Conservation (phyloP, 2,888 invertebrate genomes). For the Neuroscelio doddi region DNA sequence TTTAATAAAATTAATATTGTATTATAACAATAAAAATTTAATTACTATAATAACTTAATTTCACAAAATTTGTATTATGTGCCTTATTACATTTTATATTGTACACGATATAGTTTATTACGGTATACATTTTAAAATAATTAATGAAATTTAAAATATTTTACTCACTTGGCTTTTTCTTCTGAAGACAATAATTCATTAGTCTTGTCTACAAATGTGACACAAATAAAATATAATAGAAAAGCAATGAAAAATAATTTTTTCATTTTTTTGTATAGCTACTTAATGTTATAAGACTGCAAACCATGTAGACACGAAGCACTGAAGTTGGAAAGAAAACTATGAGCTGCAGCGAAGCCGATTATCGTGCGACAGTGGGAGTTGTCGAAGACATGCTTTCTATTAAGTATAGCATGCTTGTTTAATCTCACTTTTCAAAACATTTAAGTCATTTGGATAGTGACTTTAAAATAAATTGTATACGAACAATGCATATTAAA, state of each 20-base stretch:
- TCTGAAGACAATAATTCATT: no score
- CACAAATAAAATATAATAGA: background rate
- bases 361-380: conserved; percentile 27
- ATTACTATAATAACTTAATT: no score
- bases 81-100: no score
- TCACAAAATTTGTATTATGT: no score
- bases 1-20: no score
- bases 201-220: background rate
- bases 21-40: no score
- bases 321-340: conserved; percentile 33
- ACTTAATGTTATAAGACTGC: background rate
- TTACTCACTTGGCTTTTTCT: no score
- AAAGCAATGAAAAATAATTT: background rate
- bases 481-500: no score
- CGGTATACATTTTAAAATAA: no score
- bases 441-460: conserved; percentile 1
- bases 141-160: no score
- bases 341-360: conserved; percentile 27
- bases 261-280: background rate
- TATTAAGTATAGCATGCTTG: conserved; percentile 12
- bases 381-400: conserved; percentile 27
- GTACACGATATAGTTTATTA: no score
- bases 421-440: conserved; percentile 19
- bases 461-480: no score
- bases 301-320: conserved; percentile 12